phyloP scores from a whole-genome alignment of 2,797 vertebrate genomes.

The Alcedo quadribrachys region DNA sequence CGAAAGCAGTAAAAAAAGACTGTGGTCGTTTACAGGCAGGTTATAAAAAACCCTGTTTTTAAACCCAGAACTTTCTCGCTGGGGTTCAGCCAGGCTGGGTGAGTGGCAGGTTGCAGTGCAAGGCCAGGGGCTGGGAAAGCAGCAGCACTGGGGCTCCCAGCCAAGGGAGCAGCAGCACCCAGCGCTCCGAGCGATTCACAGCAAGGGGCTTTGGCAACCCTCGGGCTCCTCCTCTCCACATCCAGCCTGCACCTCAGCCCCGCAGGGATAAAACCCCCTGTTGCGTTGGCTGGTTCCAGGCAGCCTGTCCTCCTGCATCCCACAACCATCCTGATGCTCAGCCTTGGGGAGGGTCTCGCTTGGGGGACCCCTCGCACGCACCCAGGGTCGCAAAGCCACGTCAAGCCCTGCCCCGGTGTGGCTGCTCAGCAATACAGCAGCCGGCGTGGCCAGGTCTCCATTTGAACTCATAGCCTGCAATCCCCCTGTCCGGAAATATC shows the following conservation, averaged over 20 bases:
- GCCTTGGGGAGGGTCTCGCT: fast-evolving
- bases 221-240: fast-evolving
- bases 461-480: too few species aligned
- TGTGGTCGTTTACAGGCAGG: neutral
- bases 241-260: too few species aligned
- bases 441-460: too few species aligned
- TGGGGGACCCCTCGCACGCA: fast-evolving
- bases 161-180: neutral
- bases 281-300: fast-evolving
- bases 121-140: neutral
- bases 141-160: neutral
- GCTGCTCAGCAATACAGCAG: neutral
- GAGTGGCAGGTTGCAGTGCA: neutral
- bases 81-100: neutral
- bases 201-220: fast-evolving
- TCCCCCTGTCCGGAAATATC: too few species aligned
- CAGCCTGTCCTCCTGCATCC: neutral
- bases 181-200: fast-evolving
- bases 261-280: neutral
- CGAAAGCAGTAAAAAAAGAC: neutral
- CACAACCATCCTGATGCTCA: neutral
- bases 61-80: neutral
- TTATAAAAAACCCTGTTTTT: neutral
- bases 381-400: too few species aligned
- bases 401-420: neutral